Evolutionary conservation across 2,888 invertebrate genomes (phyloP), one percentile per base, ranked within the genome.

Genomic region (Dasysyrphus tricinctus): DNA sequence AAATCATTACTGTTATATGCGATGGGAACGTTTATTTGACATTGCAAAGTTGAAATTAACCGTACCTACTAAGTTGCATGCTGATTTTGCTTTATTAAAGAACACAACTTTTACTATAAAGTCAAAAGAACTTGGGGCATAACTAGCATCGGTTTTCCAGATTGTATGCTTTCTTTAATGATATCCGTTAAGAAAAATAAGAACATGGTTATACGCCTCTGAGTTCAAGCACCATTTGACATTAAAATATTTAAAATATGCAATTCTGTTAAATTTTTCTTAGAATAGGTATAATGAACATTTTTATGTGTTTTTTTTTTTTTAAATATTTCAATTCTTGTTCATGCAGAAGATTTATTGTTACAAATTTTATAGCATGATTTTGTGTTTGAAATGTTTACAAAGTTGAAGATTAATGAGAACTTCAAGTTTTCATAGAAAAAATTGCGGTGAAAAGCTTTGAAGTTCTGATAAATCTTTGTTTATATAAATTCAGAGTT

Each of bases 31-130:
- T 72, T 74, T 59, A 51, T 80, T 80, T 80, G 80, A 77, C 80
- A 80, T 85, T 84, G 76, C 47, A 51, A 67, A 76, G 75, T 76
- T 69, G 32, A 67, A 76, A 67, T 80, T 76, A 80, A 54, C 75
- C 70, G 12, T 24, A 24, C 24, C 24, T 24, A n/a, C n/a, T n/a
- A n/a, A 24, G 24, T 84, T 76, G 84, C 80, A 80, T 80, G 84
- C 70, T 74, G 39, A 47, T 32, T 14, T 51, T 32, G 2, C 24
- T 24, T 34, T 16, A 14, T 19, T 34, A 19, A 37, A 76, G 16
- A 24, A 19, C 24, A 44, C n/a, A 47, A 47, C 1, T 12, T 47
- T 65, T 19, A 51, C 42, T 47, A 54, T 63, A 44, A 80, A 47
- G 39, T 76, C 49, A 32, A 14, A n/a, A 39, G 16, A 63, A 59